A percentile compares a stretch with the other conserved stretches of the same genome.
Evolutionary conservation across 2,797 vertebrate genomes (phyloP).

Genomic region (Nannoperca obscura): DNA sequence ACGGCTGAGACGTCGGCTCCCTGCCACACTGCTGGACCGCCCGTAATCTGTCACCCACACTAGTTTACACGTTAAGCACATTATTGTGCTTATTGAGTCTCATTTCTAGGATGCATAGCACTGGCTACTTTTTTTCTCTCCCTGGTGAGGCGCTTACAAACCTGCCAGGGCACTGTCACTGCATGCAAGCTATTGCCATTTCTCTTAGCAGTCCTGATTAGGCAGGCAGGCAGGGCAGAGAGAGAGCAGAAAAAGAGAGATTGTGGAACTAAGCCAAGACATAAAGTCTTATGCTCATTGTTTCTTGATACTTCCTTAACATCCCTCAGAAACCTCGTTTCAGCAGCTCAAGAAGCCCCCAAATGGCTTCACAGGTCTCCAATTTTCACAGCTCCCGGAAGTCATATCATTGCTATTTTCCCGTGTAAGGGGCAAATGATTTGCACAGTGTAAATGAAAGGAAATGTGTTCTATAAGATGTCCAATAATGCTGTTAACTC

Average conservation of each 20-base stretch:
- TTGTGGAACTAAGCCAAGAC: slow-evolving; percentile 48
- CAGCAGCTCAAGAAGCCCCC: slow-evolving; percentile 68
- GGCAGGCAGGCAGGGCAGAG: slow-evolving; percentile 61
- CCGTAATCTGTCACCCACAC: slow-evolving; percentile 81
- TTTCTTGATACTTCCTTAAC: slow-evolving; percentile 87
- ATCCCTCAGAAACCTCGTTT: slow-evolving; percentile 85
- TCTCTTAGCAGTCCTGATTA: slow-evolving; percentile 73
- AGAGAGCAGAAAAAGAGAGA: slow-evolving; percentile 41
- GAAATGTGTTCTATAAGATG: slow-evolving; percentile 67
- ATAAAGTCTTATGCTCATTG: slow-evolving; percentile 71
- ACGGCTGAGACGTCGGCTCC: slow-evolving; percentile 75
- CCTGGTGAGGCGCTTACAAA: slow-evolving; percentile 66
- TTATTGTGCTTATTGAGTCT: slow-evolving; percentile 82
- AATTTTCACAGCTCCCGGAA: slow-evolving; percentile 89
- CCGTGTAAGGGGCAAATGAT: slow-evolving; percentile 82
- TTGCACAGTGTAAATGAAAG: slow-evolving; percentile 84
- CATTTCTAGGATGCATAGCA: slow-evolving; percentile 72
- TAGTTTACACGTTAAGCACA: slow-evolving; percentile 87
- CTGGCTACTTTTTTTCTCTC: slow-evolving; percentile 46
- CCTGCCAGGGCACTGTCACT: slow-evolving; percentile 72
- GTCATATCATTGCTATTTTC: slow-evolving; percentile 85
- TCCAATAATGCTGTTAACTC: slow-evolving; percentile 42
- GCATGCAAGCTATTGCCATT: slow-evolving; percentile 76
- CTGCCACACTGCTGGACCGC: slow-evolving; percentile 72
- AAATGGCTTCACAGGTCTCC: slow-evolving; percentile 84